Evolutionary conservation across 2,888 invertebrate species (phyloP), one percentile per base, ranked within the genome.

Genomic region (Allophyes oxyacanthae): DNA sequence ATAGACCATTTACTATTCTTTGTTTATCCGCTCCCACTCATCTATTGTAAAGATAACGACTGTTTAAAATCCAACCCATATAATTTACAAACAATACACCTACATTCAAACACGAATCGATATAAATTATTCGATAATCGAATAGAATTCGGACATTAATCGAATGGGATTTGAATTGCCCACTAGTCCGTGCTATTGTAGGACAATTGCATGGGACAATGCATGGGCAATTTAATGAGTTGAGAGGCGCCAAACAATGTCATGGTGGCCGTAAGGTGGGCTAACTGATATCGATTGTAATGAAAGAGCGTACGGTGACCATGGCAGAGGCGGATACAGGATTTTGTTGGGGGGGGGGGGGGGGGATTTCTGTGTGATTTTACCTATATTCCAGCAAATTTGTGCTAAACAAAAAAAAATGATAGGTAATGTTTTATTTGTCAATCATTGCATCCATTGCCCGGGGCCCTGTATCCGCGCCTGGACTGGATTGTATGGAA

Each of bases 121-220:
- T 70, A 73, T 82, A 79, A 83, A 83, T 83, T 76, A 79, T 77
- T 75, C 60, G 66, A 68, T 72, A 78, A 80, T 76, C 80, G 79
- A 72, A 76, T 79, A 74, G 65, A 72, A 77, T 79, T 81, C 57
- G 78, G 78, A 74, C 79, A 72, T 72, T 64, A 82, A 72, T 73
- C 64, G 73, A 79, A 76, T 75, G 55, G 51, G 62, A 67, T 72
- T 72, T 64, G 68, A 74, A 68, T 64, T 63, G 77, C 63, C 76
- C 73, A 78, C 66, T 71, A 44, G 20, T 20, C 4, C n/a, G n/a
- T n/a, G n/a, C 44, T 46, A 56, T 78, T 76, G 75, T 78, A 73
- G 44, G 49, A 71, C 76, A 72, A 82, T 77, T 73, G 68, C 61
- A 64, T 64, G 56, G 62, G 64, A 77, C 77, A 82, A 71, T 60